Evolutionary conservation across 2,113 vertebrate genomes (phyloP), one percentile per base, ranked within the genome.

Genomic region (Apaloderma vittatum): DNA sequence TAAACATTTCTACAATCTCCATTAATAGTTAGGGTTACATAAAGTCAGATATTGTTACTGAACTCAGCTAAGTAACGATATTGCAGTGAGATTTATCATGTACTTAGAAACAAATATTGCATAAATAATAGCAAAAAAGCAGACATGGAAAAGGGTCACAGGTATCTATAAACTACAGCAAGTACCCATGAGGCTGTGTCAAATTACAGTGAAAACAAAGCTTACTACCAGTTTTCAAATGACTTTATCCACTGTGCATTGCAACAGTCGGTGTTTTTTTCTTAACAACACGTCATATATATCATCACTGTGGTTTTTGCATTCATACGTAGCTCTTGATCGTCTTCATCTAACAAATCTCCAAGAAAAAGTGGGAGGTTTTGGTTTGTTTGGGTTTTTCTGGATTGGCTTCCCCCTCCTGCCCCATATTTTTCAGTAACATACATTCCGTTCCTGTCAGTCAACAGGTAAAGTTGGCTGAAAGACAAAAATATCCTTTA

Each of bases 221-320:
- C 63, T 89, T 86, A 51, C 65, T 27, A 92, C 43, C 83, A 92
- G 86, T 36, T 88, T 93, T 93, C 67, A 81, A 81, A 91, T 86
- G 63, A 86, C 68, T 84, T 94, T 85, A 93, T 87, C 65, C 76
- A 74, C 82, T 6, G 0, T 68, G 80, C 80, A 91, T 71, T n/a
- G 72, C 48, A 95, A 82, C 78, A 89, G 84, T 63, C 80, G 75
- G 74, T 68, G 73, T 79, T 67, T 90, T 92, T 82, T 80, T 88
- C 78, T 22, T 80, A 95, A 90, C 82, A 93, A 68, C 1, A 1
- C 16, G 54, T 88, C 86, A 92, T 20, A 1, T 93, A 94, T 77
- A 74, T 94, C 78, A 88, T 83, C 75, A 57, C 29, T 76, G 90
- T 93, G 92, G 75, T 46, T 95, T 94, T 6, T 86, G 82, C 68